Evolutionary conservation across 2,888 invertebrate genomes (phyloP), one percentile per base, ranked within the genome.

Genomic region (Cantharis lateralis): DNA sequence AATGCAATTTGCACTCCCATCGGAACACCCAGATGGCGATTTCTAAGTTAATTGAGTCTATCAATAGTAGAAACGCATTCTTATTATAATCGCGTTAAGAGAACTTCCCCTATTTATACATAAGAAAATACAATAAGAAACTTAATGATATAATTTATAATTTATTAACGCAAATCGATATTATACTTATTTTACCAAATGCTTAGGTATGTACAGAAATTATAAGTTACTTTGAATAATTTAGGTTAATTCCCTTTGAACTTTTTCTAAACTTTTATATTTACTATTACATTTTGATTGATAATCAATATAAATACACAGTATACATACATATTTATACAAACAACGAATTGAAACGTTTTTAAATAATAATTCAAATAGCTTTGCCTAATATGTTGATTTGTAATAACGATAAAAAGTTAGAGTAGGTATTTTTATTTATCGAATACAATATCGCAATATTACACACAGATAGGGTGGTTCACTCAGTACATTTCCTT

Each of bases 251-350:
- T n/a, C 24, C 24, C 64, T 66, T 66, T 66, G 64, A 66, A 66
- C 64, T 66, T 11, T 66, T 66, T 66, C 24, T 24, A 10, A 18
- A 66, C 64, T 66, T 66, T 66, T 66, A 48, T 66, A 16, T 66
- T 66, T 66, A 66, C 64, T 66, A 66, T 66, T 66, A 66, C 24
- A 18, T 66, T 66, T 66, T 66, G 64, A 66, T 66, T 66, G 64
- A 66, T 66, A 66, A 66, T 66, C 64, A 24, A 66, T 66, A 66
- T 20, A 66, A 20, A 66, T 63, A 63, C 18, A 48, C 64, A 24
- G 24, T 66, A 66, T 20, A 66, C 24, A 24, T 63, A 63, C 18
- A 66, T 66, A 66, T 66, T 20, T 66, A 15, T 20, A 66, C 64
- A 20, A 66, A 66, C 48, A 66, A 66, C 64, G 24, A 66, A 66